Evolutionary conservation across 1,140 invertebrate species (phyloP), one percentile per base, ranked within the genome.

Genomic region (Drosophila willistoni): DNA sequence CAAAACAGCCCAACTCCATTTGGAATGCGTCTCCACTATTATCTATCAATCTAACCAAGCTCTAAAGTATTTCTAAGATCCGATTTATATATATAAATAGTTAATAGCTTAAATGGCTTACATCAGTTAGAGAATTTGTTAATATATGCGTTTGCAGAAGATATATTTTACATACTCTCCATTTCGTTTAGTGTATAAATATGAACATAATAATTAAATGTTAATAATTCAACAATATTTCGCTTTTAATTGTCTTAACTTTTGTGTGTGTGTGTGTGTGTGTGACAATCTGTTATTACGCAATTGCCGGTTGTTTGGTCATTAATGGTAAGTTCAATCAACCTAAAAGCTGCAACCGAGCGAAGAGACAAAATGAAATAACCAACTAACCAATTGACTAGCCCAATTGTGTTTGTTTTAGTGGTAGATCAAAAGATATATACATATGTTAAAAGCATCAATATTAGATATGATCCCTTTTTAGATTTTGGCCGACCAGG

Each of bases 251-350:
- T 51, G 44, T 51, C 17, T 47, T 19, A 51, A 51, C 22, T 51
- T 51, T 12, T 19, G 33, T 34, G 7, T 9, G 34, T 34, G 7
- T 7, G 34, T 9, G 2, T 14, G 7, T 44, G n/a, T 44, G n/a
- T 44, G 4, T 44, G 44, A 47, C 44, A 47, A 47, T 47, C 19
- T 47, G 17, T 47, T 47, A 47, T 47, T 47, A 47, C 44, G 44
- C 44, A 47, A 19, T 47, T 19, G 44, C 44, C 44, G 44, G 14
- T 47, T 47, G 17, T 47, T 47, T 47, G 44, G 44, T 47, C 44
- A 51, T 10, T 51, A 51, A 22, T 51, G 10, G 44, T 51, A 51
- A 51, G 44, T 51, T 51, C 44, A 51, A 51, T 51, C 44, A 51
- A 51, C 44, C 19, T 51, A 7, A 51, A 51, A 51, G 17, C 7